Evolutionary conservation across 2,888 invertebrate genomes (phyloP).

Genomic region (Gonocerus acuteangulatus): DNA sequence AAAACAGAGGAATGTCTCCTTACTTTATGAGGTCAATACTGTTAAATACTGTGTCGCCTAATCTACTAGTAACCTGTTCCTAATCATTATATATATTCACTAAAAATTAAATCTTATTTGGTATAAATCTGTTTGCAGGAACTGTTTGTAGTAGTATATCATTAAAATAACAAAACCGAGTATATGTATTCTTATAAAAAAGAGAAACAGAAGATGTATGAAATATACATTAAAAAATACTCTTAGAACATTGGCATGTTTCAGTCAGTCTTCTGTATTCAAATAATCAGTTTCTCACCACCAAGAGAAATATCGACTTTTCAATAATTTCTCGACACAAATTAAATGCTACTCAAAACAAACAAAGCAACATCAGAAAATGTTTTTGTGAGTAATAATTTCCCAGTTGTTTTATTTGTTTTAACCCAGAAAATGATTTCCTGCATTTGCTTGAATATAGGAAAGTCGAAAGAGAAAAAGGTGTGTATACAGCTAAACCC

Average conservation of each 20-base stretch:
- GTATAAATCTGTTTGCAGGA: conserved; percentile 37
- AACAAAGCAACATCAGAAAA: conserved; percentile 24
- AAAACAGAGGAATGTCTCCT: conserved; percentile 2
- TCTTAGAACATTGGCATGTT: conserved; percentile 39
- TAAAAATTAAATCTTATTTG: conserved; percentile 35
- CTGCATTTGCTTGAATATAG: conserved; percentile 21
- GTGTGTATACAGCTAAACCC: conserved; percentile 21
- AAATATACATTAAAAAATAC: conserved; percentile 36
- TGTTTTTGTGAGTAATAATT: not conserved
- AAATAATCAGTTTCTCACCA: conserved; percentile 24
- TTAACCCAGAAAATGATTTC: conserved; percentile 11
- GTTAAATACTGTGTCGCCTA: conserved; percentile 37
- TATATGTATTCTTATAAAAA: conserved; percentile 25
- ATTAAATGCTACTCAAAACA: conserved; percentile 26
- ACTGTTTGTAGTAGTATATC: conserved; percentile 37
- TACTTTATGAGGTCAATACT: conserved; percentile 36
- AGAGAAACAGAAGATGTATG: conserved; percentile 33
- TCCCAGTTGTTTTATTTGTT: conserved; percentile 15
- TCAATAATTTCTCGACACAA: conserved; percentile 11
- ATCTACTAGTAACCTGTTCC: conserved; percentile 32
- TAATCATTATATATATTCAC: conserved; percentile 25
- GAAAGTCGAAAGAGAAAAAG: conserved; percentile 20
- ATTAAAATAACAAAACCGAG: conserved; percentile 33
- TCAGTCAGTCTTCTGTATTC: conserved; percentile 38
- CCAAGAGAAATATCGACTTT: conserved; percentile 6